Percentiles rank a stretch among this genome's conserved stretches.
Conservation (phyloP, 2,113 vertebrate species). For the Lamprotornis superbus region DNA sequence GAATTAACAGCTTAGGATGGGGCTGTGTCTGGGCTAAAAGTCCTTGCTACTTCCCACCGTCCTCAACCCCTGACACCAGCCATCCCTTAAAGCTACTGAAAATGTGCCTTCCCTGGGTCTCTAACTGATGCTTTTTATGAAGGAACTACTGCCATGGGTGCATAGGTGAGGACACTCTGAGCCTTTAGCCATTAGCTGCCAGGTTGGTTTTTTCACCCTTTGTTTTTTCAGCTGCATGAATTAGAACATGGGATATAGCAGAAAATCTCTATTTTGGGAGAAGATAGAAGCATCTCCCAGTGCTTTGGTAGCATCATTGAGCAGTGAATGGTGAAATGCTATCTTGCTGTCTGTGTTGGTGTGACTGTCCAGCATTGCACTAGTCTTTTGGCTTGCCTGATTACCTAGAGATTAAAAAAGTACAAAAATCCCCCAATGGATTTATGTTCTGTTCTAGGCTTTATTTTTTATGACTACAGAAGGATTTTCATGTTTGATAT, state of each 20-base stretch:
- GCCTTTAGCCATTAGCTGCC: background rate
- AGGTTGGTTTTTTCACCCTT: background rate
- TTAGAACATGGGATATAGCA: background rate
- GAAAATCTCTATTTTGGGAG: background rate
- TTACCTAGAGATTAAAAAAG: background rate
- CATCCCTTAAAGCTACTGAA: background rate
- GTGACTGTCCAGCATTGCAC: background rate
- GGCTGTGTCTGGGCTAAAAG: background rate
- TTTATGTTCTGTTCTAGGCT: background rate
- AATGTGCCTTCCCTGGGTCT: background rate
- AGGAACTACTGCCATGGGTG: accelerated
- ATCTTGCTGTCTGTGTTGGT: background rate
- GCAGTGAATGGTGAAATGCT: background rate
- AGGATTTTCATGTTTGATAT: background rate
- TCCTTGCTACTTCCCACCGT: background rate
- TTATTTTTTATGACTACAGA: background rate
- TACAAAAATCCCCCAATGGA: background rate
- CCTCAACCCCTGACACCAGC: background rate
- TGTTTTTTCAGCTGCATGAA: background rate
- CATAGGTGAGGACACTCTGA: background rate
- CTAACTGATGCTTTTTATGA: background rate
- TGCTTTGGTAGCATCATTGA: background rate
- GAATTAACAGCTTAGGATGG: background rate
- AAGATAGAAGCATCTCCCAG: background rate
- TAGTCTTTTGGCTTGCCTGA: background rate